Evolutionary conservation across 2,888 invertebrate species (phyloP).

Genomic region (Maniola hyperantus): DNA sequence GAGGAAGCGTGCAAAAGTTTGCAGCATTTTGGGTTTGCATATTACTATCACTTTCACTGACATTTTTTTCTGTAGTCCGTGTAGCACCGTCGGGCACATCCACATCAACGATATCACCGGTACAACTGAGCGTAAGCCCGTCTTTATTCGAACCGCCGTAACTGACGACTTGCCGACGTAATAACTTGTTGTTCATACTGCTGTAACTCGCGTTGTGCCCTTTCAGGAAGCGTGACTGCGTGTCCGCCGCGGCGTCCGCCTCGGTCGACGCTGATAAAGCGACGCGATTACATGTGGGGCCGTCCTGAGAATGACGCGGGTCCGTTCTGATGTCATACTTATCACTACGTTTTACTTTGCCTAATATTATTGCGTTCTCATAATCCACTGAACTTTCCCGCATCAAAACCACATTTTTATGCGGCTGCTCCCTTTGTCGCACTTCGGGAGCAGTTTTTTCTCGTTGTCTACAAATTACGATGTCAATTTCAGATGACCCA

Average conservation of each 20-base stretch:
- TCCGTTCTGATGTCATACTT: conserved; percentile 85
- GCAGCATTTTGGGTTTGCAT: conserved; percentile 75
- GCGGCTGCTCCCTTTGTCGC: conserved; percentile 55
- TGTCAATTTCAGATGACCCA: conserved; percentile 84
- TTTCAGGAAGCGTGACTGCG: conserved; percentile 84
- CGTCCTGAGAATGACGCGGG: conserved; percentile 84
- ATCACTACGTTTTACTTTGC: conserved; percentile 74
- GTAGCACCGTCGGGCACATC: conserved; percentile 68
- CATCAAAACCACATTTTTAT: conserved; percentile 65
- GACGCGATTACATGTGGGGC: conserved; percentile 75
- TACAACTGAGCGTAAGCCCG: conserved; percentile 69
- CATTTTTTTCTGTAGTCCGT: conserved; percentile 60
- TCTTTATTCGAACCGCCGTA: conserved; percentile 78
- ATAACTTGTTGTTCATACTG: conserved; percentile 84
- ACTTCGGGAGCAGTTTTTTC: conserved; percentile 54
- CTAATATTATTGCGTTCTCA: conserved; percentile 83
- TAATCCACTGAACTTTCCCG: conserved; percentile 88
- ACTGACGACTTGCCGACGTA: conserved; percentile 81
- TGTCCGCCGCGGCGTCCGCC: conserved; percentile 63
- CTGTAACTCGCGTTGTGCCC: conserved; percentile 83
- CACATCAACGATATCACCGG: conserved; percentile 66
- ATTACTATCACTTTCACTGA: conserved; percentile 61
- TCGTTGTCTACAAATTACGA: conserved; percentile 83
- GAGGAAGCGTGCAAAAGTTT: conserved; percentile 88
- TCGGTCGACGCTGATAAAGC: conserved; percentile 76